These are phyloP conservation scores for Apostichopus californicus DNA, from an alignment of 35 echinoderm and acorn worm species.

Conservation along the genomic window DNA sequence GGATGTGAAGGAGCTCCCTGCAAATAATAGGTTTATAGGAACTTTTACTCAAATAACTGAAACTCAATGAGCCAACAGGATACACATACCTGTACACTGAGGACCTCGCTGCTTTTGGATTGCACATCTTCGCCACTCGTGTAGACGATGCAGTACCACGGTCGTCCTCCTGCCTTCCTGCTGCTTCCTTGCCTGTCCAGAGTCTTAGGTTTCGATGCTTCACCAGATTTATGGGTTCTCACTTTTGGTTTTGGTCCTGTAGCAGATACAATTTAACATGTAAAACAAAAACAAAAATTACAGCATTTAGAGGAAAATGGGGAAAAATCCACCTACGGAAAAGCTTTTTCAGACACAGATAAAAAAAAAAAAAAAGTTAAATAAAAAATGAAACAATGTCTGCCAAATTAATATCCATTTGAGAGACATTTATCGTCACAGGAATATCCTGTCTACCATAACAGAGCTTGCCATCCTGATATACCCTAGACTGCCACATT, in stretches of 20 bases:
- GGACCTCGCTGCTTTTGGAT: constrained; percentile 82
- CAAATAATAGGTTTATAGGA: too few relatives aligned
- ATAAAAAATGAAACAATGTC: not conserved
- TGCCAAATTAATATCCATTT: not conserved
- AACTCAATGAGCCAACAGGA: too few relatives aligned
- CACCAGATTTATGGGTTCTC: not conserved
- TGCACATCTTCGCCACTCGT: constrained; percentile 60
- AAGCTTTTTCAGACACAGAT: not conserved
- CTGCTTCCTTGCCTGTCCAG: not conserved
- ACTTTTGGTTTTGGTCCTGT: not conserved
- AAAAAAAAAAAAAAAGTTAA: not conserved
- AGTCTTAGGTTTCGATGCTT: not conserved
- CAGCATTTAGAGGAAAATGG: too few relatives aligned
- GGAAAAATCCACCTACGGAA: too few relatives aligned
- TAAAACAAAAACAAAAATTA: too few relatives aligned
- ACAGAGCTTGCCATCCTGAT: too few relatives aligned
- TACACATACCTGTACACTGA: constrained; percentile 71
- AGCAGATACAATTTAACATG: not conserved
- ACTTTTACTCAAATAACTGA: too few relatives aligned
- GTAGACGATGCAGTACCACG: constrained; percentile 77
- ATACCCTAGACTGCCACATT: too few relatives aligned
- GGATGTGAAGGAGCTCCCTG: too few relatives aligned
- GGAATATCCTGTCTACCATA: too few relatives aligned
- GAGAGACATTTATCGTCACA: too few relatives aligned
- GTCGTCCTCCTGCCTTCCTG: constrained; percentile 2